Base-by-base conservation (phyloP, 2,888 invertebrate genomes). In the Xiphydria camelus region DNA sequence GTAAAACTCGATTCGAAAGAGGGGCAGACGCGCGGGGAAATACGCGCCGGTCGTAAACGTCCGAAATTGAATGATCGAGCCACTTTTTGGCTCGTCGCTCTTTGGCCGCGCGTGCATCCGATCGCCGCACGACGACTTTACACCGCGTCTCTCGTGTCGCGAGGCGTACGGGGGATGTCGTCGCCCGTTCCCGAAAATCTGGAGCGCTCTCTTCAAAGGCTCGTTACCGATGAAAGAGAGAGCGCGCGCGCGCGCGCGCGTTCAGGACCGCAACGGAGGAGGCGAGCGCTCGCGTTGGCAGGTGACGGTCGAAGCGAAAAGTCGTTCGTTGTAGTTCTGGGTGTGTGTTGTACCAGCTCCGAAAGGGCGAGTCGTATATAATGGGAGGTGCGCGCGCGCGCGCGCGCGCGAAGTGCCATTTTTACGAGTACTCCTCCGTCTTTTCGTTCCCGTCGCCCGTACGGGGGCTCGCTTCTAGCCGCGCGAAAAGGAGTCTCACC, bases 331-430 rank as follows among this genome's bases (percentile, higher is more conserved):
- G 52, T 43, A 49, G 49, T 7, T 14, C 15, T 29, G 12, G 9
- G 29, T n/a, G n/a, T n/a, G n/a, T n/a, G n/a, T n/a, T n/a, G n/a
- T n/a, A n/a, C n/a, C n/a, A 51, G 47, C 15, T 55, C 46, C n/a
- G 15, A 57, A 56, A 58, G 49, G 31, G 50, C 41, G 47, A 42
- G 41, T 57, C 59, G 57, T 53, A 50, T 53, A 51, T 34, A 64
- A 64, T 61, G 55, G 64, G 57, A 49, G 59, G 58, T 57, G 57
- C 62, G 55, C 62, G 39, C 49, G 49, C 45, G 45, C 19, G 46
- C 48, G 45, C 53, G 58, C 48, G n/a, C n/a, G n/a, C n/a, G n/a
- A n/a, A n/a, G 15, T 34, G 29, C 29, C 34, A 20, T 34, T 34
- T 34, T 34, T 18, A 15, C 34, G n/a, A 34, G 14, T 10, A 34